A percentile compares a stretch with the other conserved stretches of the same genome.
Evolutionary conservation across 1,140 invertebrate species (phyloP).

Genomic region (Drosophila leontia): DNA sequence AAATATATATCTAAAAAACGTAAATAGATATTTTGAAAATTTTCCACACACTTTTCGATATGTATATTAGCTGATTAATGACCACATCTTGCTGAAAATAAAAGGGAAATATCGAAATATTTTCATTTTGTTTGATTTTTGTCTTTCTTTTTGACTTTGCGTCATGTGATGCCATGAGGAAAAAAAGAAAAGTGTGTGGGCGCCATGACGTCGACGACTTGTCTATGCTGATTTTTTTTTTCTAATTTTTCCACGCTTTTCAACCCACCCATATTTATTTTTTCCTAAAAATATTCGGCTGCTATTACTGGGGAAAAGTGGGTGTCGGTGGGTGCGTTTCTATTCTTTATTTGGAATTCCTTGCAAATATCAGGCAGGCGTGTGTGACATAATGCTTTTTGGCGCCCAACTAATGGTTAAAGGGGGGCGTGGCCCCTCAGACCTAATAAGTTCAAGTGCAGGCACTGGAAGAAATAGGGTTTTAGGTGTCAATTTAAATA

Average conservation of each 20-base stretch:
- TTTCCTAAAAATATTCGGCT: slow-evolving; percentile 12
- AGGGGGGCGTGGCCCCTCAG: slow-evolving; percentile 6
- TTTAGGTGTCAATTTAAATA: background rate
- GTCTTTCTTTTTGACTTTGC: slow-evolving; percentile 48
- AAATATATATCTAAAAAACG: background rate
- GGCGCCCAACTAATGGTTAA: slow-evolving; percentile 6
- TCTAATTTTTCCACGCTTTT: slow-evolving; percentile 5
- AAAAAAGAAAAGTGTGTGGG: slow-evolving; percentile 42
- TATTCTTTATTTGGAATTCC: slow-evolving; percentile 26
- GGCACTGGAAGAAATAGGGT: background rate
- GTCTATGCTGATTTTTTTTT: slow-evolving; percentile 8
- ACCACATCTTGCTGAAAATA: slow-evolving; percentile 38
- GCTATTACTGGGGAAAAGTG: slow-evolving; percentile 28
- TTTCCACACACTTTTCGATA: slow-evolving; percentile 56
- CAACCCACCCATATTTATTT: background rate
- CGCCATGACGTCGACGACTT: slow-evolving; percentile 71
- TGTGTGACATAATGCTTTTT: slow-evolving; percentile 52
- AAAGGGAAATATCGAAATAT: slow-evolving; percentile 45
- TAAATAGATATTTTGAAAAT: slow-evolving; percentile 39
- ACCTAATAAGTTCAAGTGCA: slow-evolving; percentile 18
- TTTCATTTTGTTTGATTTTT: slow-evolving; percentile 50
- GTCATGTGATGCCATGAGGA: slow-evolving; percentile 63
- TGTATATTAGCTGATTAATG: slow-evolving; percentile 58
- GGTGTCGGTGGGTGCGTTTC: slow-evolving; percentile 18
- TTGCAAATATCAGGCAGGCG: slow-evolving; percentile 23